Evolutionary conservation across 2,113 vertebrate genomes (phyloP).

Genomic region (Rafetus swinhoei): DNA sequence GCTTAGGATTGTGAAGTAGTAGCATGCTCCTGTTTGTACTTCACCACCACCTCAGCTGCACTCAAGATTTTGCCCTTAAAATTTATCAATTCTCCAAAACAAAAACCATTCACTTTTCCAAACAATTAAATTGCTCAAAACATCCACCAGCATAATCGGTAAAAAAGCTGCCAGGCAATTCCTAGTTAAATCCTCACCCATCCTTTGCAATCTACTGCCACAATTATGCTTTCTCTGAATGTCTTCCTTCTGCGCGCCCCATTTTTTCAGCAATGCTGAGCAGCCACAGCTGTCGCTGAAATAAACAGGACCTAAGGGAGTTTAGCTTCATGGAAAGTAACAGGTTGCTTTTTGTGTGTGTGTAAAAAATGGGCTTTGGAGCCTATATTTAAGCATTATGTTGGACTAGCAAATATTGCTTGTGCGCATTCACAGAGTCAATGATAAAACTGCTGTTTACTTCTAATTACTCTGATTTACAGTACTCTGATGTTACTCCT

Average conservation of each 20-base stretch:
- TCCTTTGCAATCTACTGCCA: background rate
- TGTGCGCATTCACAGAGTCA: background rate
- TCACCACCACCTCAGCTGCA: background rate
- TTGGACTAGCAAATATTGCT: background rate
- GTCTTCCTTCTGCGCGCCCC: background rate
- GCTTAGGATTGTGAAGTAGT: background rate
- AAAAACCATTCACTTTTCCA: background rate
- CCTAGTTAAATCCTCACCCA: background rate
- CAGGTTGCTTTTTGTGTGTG: background rate
- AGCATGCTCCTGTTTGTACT: too few species aligned
- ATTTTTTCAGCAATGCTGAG: background rate
- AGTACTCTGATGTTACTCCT: background rate
- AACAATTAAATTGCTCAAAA: background rate
- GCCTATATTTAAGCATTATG: background rate
- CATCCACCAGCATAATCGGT: background rate
- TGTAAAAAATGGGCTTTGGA: background rate
- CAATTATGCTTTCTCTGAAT: background rate
- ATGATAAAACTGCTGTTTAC: accelerated
- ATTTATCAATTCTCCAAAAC: accelerated
- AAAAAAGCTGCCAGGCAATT: background rate
- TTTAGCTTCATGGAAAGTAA: background rate
- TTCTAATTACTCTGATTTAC: background rate
- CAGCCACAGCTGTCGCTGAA: background rate
- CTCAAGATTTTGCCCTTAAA: background rate
- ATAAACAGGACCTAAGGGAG: accelerated